A percentile compares a stretch with the other conserved stretches of the same genome.
Evolutionary conservation across 2,113 vertebrate species (phyloP).

Genomic region (Oryctolagus cuniculus): DNA sequence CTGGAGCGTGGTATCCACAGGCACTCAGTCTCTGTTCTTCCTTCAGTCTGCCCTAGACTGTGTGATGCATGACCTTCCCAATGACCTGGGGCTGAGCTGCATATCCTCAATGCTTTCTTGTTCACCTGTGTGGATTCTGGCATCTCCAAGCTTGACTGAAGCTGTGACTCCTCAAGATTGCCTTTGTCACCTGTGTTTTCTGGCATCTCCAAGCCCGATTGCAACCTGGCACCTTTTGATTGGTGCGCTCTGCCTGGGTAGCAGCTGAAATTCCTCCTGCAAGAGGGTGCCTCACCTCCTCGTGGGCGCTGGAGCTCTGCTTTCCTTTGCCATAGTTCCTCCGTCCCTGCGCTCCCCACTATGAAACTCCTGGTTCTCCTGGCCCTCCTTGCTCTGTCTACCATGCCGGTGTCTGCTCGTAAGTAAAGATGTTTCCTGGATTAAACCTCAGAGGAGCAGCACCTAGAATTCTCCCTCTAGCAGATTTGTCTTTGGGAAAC

Average conservation of each 20-base stretch:
- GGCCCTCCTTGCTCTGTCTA: background rate
- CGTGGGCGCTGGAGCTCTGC: background rate
- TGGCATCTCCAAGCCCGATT: background rate
- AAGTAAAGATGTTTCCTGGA: constrained; percentile 14
- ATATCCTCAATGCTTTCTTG: background rate
- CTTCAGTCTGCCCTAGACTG: too few species aligned
- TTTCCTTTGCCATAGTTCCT: too few species aligned
- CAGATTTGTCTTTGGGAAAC: too few species aligned
- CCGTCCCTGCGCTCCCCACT: background rate
- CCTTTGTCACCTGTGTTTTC: background rate
- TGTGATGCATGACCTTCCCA: background rate
- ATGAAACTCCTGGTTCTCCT: constrained; percentile 11
- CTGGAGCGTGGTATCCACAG: too few species aligned
- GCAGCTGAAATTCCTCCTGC: too few species aligned
- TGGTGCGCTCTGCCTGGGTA: background rate
- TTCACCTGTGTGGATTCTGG: background rate
- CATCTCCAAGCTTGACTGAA: too few species aligned
- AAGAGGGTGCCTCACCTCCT: too few species aligned
- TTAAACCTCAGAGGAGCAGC: background rate
- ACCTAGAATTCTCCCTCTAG: too few species aligned
- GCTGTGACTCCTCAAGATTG: background rate
- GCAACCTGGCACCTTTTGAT: background rate
- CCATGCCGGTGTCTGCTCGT: background rate
- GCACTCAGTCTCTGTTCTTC: too few species aligned
- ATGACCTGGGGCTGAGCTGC: background rate